Percentiles rank a stretch among this genome's conserved stretches.
phyloP scores from a whole-genome alignment of 2,888 invertebrate genomes.

The Orgyia antiqua region DNA sequence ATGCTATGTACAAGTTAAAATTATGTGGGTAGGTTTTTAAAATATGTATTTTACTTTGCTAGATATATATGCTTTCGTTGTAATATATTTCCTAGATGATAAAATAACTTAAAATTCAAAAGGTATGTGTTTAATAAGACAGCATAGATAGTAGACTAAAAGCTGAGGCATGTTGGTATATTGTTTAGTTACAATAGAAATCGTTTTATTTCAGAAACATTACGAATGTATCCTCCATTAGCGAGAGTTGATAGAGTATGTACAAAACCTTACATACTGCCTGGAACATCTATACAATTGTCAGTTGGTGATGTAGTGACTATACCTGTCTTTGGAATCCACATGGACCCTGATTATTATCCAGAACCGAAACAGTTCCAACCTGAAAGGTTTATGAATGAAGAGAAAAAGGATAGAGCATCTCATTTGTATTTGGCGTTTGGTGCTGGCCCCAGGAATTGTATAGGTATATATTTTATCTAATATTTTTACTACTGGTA shows the following conservation, averaged over 20 bases:
- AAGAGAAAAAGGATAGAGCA: conserved; percentile 67
- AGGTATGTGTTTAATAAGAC: too few relatives aligned
- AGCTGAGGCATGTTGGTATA: too few relatives aligned
- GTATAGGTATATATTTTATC: conserved; percentile 50
- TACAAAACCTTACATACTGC: conserved; percentile 72
- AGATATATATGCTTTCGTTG: too few relatives aligned
- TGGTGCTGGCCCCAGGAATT: conserved; percentile 73
- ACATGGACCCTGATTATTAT: conserved; percentile 74
- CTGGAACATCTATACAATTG: conserved; percentile 60
- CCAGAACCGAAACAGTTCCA: conserved; percentile 73
- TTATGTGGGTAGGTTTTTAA: too few relatives aligned
- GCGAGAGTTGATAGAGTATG: conserved; percentile 73
- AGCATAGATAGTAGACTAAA: too few relatives aligned
- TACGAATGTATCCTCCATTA: conserved; percentile 78
- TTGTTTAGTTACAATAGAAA: too few relatives aligned
- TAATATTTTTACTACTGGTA: too few relatives aligned
- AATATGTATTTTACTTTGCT: too few relatives aligned
- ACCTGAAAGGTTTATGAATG: conserved; percentile 75
- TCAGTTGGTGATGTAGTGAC: conserved; percentile 63
- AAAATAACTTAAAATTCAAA: too few relatives aligned
- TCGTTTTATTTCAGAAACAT: conserved; percentile 69
- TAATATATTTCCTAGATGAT: too few relatives aligned
- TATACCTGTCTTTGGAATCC: conserved; percentile 69
- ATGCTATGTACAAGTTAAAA: too few relatives aligned
- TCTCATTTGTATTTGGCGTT: conserved; percentile 74